Base-by-base conservation (phyloP, 2,797 vertebrate species). In the Botia kubotai region DNA sequence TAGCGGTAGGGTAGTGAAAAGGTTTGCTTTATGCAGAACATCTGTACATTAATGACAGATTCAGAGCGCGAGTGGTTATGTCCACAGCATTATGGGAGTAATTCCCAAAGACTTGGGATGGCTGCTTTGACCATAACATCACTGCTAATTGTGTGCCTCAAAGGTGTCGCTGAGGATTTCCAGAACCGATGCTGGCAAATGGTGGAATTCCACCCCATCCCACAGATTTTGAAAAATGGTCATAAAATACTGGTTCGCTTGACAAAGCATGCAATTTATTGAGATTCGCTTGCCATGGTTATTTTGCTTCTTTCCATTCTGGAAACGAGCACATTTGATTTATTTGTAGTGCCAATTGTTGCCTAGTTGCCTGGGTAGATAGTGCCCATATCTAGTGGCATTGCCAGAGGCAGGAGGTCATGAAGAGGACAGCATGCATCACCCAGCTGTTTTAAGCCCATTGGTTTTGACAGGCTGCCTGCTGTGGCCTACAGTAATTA, bases 141-240 rank as follows among this genome's bases (percentile, higher is more conserved):
- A 80, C 87, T 87, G 80, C 84, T 89, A 91, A 93, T 90, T 90
- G 87, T 78, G 83, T 76, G 82, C 79, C 79, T 86, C 79, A 14
- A 83, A 89, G 85, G 93, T 93, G 92, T 93, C 12, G 77, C 87
- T 93, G 92, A 93, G 76, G 66, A 89, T 91, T 85, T 89, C 88
- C 92, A 94, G 92, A 90, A 50, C 86, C 80, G 57, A 74, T 62
- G 48, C 77, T 89, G 87, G 88, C 84, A 88, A 83, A 75, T 63
- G 57, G 17, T 82, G 75, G 62, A 82, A 87, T 87, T 86, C 87
- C 81, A 84, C 73, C 77, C 83, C 72, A 58, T 80, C 85, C 88
- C 87, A 82, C 84, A 88, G 84, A 88, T 88, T 83, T 79, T 72
- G 78, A 90, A 89, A 87, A 87, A 90, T 83, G 85, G 80, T 89